A percentile compares a stretch with the other conserved stretches of the same genome.
Conservation (phyloP, 2,113 vertebrate species). For the Calidris pugnax region DNA sequence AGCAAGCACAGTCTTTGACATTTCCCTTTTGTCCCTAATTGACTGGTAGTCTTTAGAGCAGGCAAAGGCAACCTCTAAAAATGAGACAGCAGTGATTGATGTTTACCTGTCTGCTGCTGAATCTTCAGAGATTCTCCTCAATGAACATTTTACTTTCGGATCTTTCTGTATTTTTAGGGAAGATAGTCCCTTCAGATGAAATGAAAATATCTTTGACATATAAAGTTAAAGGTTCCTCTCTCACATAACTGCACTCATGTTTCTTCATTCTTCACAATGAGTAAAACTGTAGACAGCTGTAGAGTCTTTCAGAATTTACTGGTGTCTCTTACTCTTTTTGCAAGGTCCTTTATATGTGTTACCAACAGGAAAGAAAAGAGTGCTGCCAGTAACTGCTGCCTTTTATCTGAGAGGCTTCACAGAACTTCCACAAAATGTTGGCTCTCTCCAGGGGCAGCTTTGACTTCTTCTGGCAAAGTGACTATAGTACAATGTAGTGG, state of each 20-base stretch:
- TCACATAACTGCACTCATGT: neutral
- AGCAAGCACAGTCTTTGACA: neutral
- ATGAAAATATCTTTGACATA: neutral
- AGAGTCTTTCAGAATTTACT: neutral
- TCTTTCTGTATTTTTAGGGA: neutral
- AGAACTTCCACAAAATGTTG: neutral
- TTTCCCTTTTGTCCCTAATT: neutral
- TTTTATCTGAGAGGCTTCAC: neutral
- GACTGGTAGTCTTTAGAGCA: neutral
- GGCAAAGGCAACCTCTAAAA: neutral
- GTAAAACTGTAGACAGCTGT: neutral
- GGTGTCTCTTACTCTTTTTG: neutral
- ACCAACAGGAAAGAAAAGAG: neutral
- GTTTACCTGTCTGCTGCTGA: neutral
- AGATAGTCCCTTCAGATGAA: neutral
- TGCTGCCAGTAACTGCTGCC: neutral
- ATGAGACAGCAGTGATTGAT: neutral
- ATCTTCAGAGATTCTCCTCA: neutral
- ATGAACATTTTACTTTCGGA: neutral
- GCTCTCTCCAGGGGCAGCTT: neutral
- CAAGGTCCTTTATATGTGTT: neutral
- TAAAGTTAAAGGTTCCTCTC: neutral
- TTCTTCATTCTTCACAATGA: neutral
- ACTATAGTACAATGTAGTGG: neutral
- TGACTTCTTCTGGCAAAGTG: neutral